Conservation (phyloP, 2,888 invertebrate species). For the Endomychus coccineus region DNA sequence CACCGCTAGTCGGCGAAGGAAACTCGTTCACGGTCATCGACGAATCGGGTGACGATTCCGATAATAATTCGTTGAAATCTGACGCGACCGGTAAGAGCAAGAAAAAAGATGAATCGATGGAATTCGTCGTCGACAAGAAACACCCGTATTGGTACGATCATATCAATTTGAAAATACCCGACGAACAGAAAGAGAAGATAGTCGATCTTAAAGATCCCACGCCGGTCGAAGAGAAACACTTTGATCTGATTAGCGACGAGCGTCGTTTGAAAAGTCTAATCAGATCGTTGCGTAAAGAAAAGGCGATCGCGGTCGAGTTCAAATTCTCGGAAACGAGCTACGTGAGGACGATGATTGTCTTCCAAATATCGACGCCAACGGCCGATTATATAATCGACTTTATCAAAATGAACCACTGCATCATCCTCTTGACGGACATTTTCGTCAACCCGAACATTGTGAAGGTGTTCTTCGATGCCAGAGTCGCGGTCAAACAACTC, state of each 20-base stretch:
- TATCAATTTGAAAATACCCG: conserved; percentile 10
- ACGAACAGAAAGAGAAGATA: conserved; percentile 10
- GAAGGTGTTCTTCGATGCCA: conserved; percentile 13
- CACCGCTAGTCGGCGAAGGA: conserved; percentile 6
- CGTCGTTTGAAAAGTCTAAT: conserved; percentile 6
- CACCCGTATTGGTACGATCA: conserved; percentile 13
- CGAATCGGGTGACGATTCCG: conserved; percentile 14
- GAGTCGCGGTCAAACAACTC: conserved; percentile 6
- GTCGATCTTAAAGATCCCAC: conserved; percentile 8
- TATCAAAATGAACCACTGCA: conserved; percentile 6
- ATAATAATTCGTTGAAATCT: conserved; percentile 11
- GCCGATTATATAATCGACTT: conserved; percentile 10
- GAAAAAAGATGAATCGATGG: conserved; percentile 2
- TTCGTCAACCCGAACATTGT: conserved; percentile 12
- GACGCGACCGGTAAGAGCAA: conserved; percentile 5
- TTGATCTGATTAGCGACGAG: conserved; percentile 6
- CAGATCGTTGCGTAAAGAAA: conserved; percentile 10
- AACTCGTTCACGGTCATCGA: conserved; percentile 11
- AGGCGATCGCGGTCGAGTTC: conserved; percentile 8
- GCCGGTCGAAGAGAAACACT: conserved; percentile 5
- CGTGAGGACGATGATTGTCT: conserved; percentile 4
- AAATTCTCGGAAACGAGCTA: conserved; percentile 7
- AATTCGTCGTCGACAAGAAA: conserved; percentile 6
- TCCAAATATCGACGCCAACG: conserved; percentile 9
- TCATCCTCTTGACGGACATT: conserved; percentile 9